Conservation (phyloP, 2,888 invertebrate genomes). For the Patella ulyssiponensis region DNA sequence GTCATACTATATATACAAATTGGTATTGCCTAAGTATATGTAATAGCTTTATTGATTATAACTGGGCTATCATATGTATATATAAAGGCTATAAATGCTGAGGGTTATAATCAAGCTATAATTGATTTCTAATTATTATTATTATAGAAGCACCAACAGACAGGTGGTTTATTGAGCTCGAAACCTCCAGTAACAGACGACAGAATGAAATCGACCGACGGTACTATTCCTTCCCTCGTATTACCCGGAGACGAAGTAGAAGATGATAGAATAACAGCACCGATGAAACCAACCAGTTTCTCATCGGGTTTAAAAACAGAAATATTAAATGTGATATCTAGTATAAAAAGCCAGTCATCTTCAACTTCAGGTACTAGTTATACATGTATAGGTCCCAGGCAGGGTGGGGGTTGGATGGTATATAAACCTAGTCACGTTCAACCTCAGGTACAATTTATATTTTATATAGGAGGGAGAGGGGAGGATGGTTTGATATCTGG, state of each 20-base stretch:
- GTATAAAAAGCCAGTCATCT: not conserved
- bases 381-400: not conserved
- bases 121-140: no score
- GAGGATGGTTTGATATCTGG: no score
- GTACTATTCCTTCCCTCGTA: not conserved
- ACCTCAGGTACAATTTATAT: no score
- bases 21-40: no score
- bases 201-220: not conserved
- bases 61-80: no score
- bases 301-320: not conserved
- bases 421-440: not conserved
- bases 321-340: constrained; percentile 6
- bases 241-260: not conserved
- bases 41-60: no score
- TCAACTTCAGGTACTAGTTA: not conserved
- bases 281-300: not conserved
- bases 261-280: not conserved
- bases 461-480: no score
- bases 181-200: not conserved
- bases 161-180: not conserved
- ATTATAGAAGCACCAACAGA: not conserved
- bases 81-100: no score
- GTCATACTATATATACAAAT: no score
- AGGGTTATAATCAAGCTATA: no score
- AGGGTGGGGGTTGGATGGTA: not conserved